Percentiles rank a stretch among this genome's conserved stretches.
Conservation (phyloP, 2,797 vertebrate species). For the Buceros bicornis region DNA sequence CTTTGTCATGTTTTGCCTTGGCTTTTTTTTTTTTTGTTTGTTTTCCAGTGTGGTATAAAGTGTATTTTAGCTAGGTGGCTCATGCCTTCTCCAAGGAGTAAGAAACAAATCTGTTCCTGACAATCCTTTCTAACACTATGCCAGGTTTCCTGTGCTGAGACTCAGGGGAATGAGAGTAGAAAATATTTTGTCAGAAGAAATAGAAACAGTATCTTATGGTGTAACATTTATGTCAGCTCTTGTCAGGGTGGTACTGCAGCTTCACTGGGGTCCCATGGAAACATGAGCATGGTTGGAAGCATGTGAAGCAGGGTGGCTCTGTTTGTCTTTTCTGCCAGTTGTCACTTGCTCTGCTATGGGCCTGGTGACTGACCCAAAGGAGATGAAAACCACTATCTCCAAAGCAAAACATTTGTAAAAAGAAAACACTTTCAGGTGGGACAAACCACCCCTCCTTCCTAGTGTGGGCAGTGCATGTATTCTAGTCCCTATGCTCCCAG, state of each 20-base stretch:
- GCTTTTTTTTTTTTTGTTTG: neutral
- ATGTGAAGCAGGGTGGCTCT: neutral
- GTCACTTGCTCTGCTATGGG: neutral
- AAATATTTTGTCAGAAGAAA: constrained; percentile 10
- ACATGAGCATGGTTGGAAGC: neutral
- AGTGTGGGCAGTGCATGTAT: fast-evolving
- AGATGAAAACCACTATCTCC: neutral
- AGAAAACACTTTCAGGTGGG: neutral
- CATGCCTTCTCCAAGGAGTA: neutral
- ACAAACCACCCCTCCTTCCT: neutral
- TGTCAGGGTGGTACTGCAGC: neutral
- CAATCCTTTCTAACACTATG: neutral
- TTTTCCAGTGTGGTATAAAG: neutral
- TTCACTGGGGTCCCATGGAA: neutral
- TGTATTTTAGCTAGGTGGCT: neutral
- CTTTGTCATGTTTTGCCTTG: neutral
- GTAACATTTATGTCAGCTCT: neutral
- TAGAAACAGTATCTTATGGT: neutral
- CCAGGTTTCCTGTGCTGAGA: neutral
- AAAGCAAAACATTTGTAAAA: neutral
- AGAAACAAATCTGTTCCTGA: neutral
- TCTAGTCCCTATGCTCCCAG: fast-evolving
- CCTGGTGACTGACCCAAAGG: neutral
- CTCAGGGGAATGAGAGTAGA: neutral
- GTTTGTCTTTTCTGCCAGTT: neutral